phyloP scores from a whole-genome alignment of 2,113 vertebrate species.

The Festucalex cinctus region DNA sequence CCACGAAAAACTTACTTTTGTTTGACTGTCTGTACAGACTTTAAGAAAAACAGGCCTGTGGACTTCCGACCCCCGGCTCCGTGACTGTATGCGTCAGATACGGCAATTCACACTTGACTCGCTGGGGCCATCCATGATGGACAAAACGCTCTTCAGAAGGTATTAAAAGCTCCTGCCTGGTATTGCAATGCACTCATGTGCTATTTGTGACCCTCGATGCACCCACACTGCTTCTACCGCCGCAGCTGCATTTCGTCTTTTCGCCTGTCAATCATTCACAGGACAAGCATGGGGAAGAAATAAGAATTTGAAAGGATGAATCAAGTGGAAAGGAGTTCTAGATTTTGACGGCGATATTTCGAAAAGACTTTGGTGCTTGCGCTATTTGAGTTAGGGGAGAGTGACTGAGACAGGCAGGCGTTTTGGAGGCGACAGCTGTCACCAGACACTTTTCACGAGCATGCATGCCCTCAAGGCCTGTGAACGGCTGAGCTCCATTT shows the following conservation, averaged over 20 bases:
- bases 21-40: conserved; percentile 56
- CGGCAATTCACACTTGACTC: conserved; percentile 69
- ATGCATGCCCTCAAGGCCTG: conserved; percentile 23
- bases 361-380: conserved; percentile 15
- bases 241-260: background rate
- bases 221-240: background rate
- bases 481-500: conserved; percentile 31
- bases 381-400: conserved; percentile 43
- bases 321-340: background rate
- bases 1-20: background rate
- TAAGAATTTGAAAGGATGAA: background rate
- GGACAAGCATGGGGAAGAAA: background rate
- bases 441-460: conserved; percentile 25
- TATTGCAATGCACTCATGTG: conserved; percentile 8
- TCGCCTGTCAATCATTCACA: background rate
- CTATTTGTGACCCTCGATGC: background rate
- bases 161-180: conserved; percentile 48
- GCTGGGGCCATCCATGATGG: conserved; percentile 74
- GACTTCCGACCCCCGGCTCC: conserved; percentile 82
- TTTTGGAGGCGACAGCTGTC: conserved; percentile 56
- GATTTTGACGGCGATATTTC: conserved; percentile 8
- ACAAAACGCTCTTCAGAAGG: conserved; percentile 81
- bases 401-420: conserved; percentile 30
- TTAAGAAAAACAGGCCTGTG: conserved; percentile 80
- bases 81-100: conserved; percentile 78